Base-by-base conservation (phyloP, 2,113 vertebrate genomes). In the Elachura formosa region DNA sequence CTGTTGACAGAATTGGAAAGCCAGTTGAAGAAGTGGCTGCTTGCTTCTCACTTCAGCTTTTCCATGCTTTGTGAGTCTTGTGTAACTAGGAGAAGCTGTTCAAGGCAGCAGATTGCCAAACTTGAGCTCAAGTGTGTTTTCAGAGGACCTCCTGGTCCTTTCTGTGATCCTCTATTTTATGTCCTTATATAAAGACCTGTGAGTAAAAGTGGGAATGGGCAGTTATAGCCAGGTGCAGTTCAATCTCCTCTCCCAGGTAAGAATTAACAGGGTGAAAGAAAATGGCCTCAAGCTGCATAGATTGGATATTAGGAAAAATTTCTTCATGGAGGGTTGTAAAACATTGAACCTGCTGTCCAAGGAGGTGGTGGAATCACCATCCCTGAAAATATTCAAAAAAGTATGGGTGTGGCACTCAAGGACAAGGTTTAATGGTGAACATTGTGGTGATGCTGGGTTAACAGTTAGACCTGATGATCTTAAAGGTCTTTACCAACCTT, bases 1-100 rank as follows among this genome's bases (percentile, higher is more conserved):
- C 69, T 84, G 41, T 55, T 81, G 55, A 69, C 63, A 84, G 68
- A 64, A 93, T 43, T 77, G n/a, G 49, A 72, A 77, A 52, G n/a
- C 31, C 43, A 45, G 8, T 33, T 63, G 49, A 43, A 31, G 38
- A 78, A 52, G 19, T 40, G 58, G 20, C 51, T 68, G 2, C 17
- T 49, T 38, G 4, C 40, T 41, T 81, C 40, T 73, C 23, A 8
- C n/a, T 80, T 80, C 26, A 69, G 41, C 34, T 84, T 95, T 87
- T 48, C 46, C 21, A 2, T 66, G 33, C 20, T 61, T 69, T 87
- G 5, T 71, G 48, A 79, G 25, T 23, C 56, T 80, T 41, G 23
- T 21, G 1, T 56, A 68, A 56, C 12, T 29, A 41, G 21, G 17
- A 89, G 48, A 76, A 76, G 26, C 26, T 56, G 6, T 66, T 84